These are phyloP conservation scores for Gambusia affinis DNA, from an alignment of 2,113 vertebrate species.

Conservation along the genomic window DNA sequence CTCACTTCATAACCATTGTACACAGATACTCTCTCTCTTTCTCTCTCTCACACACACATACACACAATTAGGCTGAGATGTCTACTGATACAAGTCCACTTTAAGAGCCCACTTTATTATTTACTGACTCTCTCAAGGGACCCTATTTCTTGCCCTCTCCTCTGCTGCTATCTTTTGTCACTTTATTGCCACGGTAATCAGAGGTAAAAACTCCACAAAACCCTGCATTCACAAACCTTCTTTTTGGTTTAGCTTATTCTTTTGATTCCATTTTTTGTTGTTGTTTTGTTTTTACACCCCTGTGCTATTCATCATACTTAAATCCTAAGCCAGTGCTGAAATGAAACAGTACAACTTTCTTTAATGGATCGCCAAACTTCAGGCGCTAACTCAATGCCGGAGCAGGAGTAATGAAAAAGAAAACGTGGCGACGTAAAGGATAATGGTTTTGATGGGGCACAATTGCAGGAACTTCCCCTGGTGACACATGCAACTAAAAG, in stretches of 20 bases:
- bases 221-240: constrained; percentile 20
- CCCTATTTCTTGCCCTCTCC: constrained; percentile 49
- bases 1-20: constrained; percentile 52
- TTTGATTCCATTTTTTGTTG: constrained; percentile 37
- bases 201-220: constrained; percentile 19
- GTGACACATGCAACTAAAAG: constrained; percentile 67
- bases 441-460: constrained; percentile 58
- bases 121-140: constrained; percentile 74
- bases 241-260: constrained; percentile 38
- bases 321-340: constrained; percentile 55
- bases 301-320: constrained; percentile 53
- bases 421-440: constrained; percentile 71
- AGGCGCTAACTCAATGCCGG: constrained; percentile 43
- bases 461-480: constrained; percentile 67
- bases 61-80: constrained; percentile 70
- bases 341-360: constrained; percentile 58
- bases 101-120: constrained; percentile 74
- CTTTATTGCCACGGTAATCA: constrained; percentile 69
- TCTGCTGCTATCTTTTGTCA: constrained; percentile 65
- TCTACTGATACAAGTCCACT: constrained; percentile 76
- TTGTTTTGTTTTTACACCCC: constrained; percentile 20
- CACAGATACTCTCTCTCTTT: constrained; percentile 24
- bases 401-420: constrained; percentile 46
- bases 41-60: constrained; percentile 33
- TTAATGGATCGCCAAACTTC: constrained; percentile 61